phyloP scores from a whole-genome alignment of 2,797 vertebrate genomes.

The Danionella dracula region DNA sequence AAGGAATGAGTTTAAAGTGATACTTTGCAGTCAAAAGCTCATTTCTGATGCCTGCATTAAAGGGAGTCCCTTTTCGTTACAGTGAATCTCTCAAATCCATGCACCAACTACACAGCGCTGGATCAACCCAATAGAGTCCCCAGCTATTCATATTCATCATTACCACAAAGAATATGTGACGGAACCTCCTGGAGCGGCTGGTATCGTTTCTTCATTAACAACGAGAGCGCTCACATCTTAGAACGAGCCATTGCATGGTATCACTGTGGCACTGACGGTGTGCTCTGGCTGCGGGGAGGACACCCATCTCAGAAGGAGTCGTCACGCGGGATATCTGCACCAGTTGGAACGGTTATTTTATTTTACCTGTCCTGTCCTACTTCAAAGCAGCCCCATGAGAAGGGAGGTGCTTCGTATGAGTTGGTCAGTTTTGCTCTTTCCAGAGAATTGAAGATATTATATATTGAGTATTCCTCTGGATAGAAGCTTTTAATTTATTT shows the following conservation, averaged over 20 bases:
- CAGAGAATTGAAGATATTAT: no score
- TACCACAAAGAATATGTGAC: background rate
- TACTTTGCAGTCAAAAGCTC: no score
- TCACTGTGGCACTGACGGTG: background rate
- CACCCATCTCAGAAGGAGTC: background rate
- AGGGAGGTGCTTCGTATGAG: no score
- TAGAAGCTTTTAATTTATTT: no score
- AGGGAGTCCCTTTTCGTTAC: no score
- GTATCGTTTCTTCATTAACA: conserved; percentile 5
- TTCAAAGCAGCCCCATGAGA: no score
- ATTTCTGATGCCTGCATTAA: no score
- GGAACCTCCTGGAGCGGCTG: conserved; percentile 4
- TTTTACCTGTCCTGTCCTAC: no score
- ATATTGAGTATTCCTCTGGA: no score
- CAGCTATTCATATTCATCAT: background rate
- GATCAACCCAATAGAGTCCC: background rate
- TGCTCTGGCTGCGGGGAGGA: conserved; percentile 12
- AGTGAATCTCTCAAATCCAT: background rate
- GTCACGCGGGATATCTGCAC: background rate
- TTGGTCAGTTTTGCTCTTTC: no score
- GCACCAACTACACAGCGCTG: background rate
- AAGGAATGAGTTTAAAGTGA: no score
- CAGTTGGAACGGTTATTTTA: rapidly evolving
- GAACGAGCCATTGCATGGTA: background rate
- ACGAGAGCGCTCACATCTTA: background rate